These are phyloP conservation scores for Lomographa bimaculata DNA, from an alignment of 2,888 invertebrate species.

Conservation along the genomic window DNA sequence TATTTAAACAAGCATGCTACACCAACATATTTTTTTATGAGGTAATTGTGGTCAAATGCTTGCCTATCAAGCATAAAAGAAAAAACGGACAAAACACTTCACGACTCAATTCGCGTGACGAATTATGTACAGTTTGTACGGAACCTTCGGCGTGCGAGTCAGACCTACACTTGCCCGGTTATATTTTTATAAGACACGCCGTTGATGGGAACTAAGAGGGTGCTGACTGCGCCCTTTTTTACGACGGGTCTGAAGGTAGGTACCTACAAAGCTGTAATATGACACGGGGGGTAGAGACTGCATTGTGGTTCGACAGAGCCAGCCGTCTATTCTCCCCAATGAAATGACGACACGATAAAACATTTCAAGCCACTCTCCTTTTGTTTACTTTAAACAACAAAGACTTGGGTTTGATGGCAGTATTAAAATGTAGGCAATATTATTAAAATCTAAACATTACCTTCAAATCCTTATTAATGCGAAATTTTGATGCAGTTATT, in stretches of 20 bases:
- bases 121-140: no score
- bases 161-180: conserved; percentile 21
- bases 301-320: conserved; percentile 40
- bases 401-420: conserved; percentile 36
- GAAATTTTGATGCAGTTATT: no score
- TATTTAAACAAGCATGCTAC: no score
- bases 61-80: no score
- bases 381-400: conserved; percentile 71
- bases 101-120: no score
- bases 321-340: conserved; percentile 38
- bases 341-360: conserved; percentile 57
- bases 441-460: no score
- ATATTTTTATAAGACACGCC: conserved; percentile 44
- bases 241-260: conserved; percentile 45
- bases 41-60: no score
- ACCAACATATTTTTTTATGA: no score
- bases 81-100: no score
- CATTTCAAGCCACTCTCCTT: conserved; percentile 69
- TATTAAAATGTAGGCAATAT: conserved; percentile 38
- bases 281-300: conserved; percentile 55
- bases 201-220: conserved; percentile 44
- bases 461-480: no score
- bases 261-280: conserved; percentile 60
- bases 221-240: conserved; percentile 60
- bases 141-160: no score